These are phyloP conservation scores for Ceyx melanurus DNA, from an alignment of 2,113 vertebrate genomes.

Conservation along the genomic window DNA sequence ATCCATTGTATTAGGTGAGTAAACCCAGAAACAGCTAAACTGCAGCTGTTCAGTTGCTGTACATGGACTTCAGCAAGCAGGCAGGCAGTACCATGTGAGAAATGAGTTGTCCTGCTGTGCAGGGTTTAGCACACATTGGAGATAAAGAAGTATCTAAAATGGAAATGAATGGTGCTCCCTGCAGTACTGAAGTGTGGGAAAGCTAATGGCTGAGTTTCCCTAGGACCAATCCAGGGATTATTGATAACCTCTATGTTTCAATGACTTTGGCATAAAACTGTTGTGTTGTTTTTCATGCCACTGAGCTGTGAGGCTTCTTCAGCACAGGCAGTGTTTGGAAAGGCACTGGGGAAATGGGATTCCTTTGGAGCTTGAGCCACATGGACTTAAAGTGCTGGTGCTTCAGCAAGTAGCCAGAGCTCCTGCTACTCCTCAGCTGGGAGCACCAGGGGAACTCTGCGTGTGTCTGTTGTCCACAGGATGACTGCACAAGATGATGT, in stretches of 20 bases:
- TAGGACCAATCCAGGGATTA: not conserved
- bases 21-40: not conserved
- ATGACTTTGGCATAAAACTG: not conserved
- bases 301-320: not conserved
- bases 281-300: not conserved
- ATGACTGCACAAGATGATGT: not conserved
- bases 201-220: not conserved
- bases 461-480: fast-evolving
- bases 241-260: not conserved
- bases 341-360: not conserved
- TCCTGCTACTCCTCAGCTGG: not conserved
- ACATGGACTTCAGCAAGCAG: not conserved
- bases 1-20: not conserved
- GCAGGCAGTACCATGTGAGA: fast-evolving
- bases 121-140: not conserved
- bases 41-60: not conserved
- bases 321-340: not conserved
- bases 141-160: not conserved
- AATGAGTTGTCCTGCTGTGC: not conserved
- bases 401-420: not conserved
- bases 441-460: not conserved
- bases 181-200: not conserved
- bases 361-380: not conserved
- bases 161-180: not conserved
- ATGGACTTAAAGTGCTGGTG: not conserved